Base-by-base conservation (phyloP, 2,113 vertebrate species). In the Callaeas wilsoni region DNA sequence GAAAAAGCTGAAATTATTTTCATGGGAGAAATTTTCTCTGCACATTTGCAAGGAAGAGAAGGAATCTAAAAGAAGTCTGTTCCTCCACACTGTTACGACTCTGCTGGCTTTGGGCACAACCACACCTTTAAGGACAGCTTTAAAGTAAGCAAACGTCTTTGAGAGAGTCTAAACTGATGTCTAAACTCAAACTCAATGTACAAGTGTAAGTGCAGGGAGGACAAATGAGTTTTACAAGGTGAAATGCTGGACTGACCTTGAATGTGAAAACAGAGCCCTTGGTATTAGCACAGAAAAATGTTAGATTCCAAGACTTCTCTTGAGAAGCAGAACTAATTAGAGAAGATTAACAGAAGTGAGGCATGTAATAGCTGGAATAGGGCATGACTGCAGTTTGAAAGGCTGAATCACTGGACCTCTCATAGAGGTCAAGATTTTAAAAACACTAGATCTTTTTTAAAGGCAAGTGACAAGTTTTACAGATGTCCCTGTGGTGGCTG, bases 251-350 rank as follows among this genome's bases (percentile, higher is more conserved):
- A 70, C 70, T 87, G 82, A 91, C 83, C 77, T 91, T 91, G 81
- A 93, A 79, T 75, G 76, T 78, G 87, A 94, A 94, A 96, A 78
- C 39, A 86, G 78, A 94, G 78, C 70, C 60, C 37, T 79, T 15
- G 4, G 65, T 85, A 35, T 89, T 93, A 92, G 70, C 56, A 74
- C n/a, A 85, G 62, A 60, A 92, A 94, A 96, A 86, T 71, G 37
- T 90, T 91, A 71, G 75, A 78, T 76, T 94, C 67, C 42, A 44
- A 89, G 80, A 81, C 74, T 83, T 89, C 78, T 88, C 79, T 88
- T 91, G 82, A 89, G 81, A 92, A 94, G 90, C 94, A 96, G 97
- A 98, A 97, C 82, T 95, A 97, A 98, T 96, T 94, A 94, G 71
- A 93, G 73, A 78, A 90, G 85, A 96, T 97, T 96, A 95, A 94